phyloP scores from a whole-genome alignment of 2,888 invertebrate genomes.

The Phymatocera aterrima region DNA sequence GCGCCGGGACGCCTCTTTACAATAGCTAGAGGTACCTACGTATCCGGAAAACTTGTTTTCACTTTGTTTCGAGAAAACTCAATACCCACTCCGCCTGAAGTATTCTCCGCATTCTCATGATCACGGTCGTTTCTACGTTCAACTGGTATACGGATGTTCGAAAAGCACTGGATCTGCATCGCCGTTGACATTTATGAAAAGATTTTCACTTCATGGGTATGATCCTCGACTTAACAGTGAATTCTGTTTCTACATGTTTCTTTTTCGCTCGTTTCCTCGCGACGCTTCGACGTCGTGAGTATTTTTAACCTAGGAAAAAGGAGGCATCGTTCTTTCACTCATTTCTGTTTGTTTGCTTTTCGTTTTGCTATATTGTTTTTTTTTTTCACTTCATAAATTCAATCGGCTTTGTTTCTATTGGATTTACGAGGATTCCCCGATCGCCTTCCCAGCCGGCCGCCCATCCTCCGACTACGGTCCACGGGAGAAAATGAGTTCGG shows the following conservation, averaged over 20 bases:
- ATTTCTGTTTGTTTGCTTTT: conserved; percentile 53
- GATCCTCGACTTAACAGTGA: no score
- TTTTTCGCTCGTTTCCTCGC: neutral
- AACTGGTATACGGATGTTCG: no score
- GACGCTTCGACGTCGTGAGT: conserved; percentile 1
- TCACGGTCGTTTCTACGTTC: no score
- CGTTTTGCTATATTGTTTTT: conserved; percentile 57
- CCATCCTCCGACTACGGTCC: neutral
- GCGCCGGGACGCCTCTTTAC: neutral
- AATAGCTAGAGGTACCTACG: neutral
- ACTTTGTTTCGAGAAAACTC: no score
- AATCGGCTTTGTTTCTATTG: conserved; percentile 71
- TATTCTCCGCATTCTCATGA: no score
- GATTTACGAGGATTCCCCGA: conserved; percentile 57
- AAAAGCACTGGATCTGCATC: no score
- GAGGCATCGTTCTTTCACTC: no score
- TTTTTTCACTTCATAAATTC: conserved; percentile 72
- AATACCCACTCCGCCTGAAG: no score
- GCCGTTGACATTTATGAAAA: no score
- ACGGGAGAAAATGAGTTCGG: conserved; percentile 30
- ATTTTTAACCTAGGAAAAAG: conserved; percentile 35
- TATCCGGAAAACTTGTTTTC: no score
- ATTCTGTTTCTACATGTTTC: no score
- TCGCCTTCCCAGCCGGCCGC: conserved; percentile 33
- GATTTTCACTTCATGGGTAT: no score